Base-by-base conservation (phyloP, 2,888 invertebrate species). In the Eugnorisma glareosa region DNA sequence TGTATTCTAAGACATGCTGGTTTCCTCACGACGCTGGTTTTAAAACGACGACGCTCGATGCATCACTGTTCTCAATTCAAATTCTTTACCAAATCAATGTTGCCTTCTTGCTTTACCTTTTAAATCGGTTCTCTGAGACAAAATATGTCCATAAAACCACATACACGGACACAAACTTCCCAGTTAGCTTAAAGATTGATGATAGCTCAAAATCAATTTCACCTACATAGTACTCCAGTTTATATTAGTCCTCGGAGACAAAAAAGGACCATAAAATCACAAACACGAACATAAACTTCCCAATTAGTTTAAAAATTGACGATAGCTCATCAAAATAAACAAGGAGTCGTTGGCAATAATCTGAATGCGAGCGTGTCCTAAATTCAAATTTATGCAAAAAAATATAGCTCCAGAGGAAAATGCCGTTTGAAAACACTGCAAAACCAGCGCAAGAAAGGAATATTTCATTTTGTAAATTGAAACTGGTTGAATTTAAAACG, bases 351-450 rank as follows among this genome's bases (percentile, higher is more conserved):
- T 82, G 84, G 86, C 85, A 86, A 84, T 87, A 86, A 86, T 82
- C 73, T 73, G 67, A 77, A 72, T 73, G 74, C 71, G 37, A 77
- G 77, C 82, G 73, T 75, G 85, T 85, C 87, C 88, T 91, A 89
- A 88, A 92, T 92, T 92, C 79, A 91, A 92, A 92, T 92, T 90
- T 90, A 92, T 92, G 90, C 88, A 91, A 91, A 91, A 91, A 76
- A 51, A n/a, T 0, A 89, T 77, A 83, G 80, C 86, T 88, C 82
- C 11, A 80, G 64, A 68, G 86, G 86, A 89, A 90, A 88, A 83
- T 86, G 77, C 84, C 86, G 70, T 82, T 89, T 89, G 87, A 73
- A 79, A 84, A 73, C 61, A 45, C 59, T 64, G 48, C 43, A 76
- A 75, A 54, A 31, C 28, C 2, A n/a, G 51, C 13, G 35, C 35